Conservation (phyloP, 2,113 vertebrate species). For the Sula dactylatra region DNA sequence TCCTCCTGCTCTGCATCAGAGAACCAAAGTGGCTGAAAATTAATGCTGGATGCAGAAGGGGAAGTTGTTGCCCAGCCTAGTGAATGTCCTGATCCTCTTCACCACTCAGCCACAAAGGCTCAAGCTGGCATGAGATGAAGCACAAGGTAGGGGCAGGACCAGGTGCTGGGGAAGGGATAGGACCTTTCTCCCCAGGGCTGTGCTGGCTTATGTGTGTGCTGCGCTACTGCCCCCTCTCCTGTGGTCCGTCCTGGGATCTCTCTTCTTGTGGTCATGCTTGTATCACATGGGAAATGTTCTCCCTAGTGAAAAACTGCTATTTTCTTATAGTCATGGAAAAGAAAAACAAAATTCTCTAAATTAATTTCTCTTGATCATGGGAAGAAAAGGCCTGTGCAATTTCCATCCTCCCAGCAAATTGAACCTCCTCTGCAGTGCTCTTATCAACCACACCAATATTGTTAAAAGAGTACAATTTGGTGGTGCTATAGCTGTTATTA, state of each 20-base stretch:
- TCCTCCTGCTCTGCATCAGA: background rate
- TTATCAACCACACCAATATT: background rate
- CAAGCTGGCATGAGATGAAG: fast-evolving
- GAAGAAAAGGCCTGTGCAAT: background rate
- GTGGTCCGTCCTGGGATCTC: fast-evolving
- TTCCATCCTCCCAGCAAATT: background rate
- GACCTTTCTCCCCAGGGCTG: background rate
- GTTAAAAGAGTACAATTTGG: background rate
- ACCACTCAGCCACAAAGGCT: background rate
- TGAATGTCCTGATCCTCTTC: background rate
- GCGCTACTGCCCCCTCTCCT: background rate
- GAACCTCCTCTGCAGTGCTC: background rate
- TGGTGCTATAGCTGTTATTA: background rate
- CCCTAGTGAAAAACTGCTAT: background rate
- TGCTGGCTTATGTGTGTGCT: background rate
- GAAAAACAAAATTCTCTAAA: background rate
- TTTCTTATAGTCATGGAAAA: background rate
- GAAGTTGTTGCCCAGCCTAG: background rate
- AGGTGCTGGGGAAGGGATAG: background rate
- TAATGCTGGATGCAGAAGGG: background rate
- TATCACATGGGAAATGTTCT: fast-evolving
- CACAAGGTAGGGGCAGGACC: background rate
- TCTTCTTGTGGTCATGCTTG: background rate
- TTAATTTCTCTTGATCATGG: background rate
- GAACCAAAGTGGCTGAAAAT: background rate